Evolutionary conservation across 2,888 invertebrate species (phyloP).

Genomic region (Parnassius apollo): DNA sequence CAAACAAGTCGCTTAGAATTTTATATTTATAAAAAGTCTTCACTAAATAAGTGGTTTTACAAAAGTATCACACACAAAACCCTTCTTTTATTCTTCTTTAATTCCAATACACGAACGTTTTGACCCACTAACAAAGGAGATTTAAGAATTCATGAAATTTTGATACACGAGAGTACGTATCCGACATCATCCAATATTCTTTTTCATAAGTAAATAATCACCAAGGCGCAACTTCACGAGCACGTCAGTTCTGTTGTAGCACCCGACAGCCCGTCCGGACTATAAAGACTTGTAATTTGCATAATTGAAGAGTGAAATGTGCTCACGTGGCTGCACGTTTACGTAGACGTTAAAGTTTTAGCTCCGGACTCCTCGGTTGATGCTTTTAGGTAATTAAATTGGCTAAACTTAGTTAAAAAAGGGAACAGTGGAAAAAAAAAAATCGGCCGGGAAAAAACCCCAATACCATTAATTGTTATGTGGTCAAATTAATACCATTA

Average conservation of each 20-base stretch:
- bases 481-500: too few relatives aligned
- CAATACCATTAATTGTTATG: too few relatives aligned
- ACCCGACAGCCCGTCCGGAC: slow-evolving; percentile 18
- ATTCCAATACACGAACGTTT: too few relatives aligned
- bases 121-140: too few relatives aligned
- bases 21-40: too few relatives aligned
- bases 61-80: too few relatives aligned
- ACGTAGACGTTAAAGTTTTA: slow-evolving; percentile 21
- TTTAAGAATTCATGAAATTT: too few relatives aligned
- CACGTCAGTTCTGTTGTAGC: slow-evolving; percentile 13
- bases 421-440: too few relatives aligned
- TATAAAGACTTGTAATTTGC: slow-evolving; percentile 27
- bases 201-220: slow-evolving; percentile 21
- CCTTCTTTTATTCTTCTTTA: too few relatives aligned
- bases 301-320: slow-evolving; percentile 28
- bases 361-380: slow-evolving; percentile 1
- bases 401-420: slow-evolving; percentile 6
- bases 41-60: too few relatives aligned
- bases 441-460: too few relatives aligned
- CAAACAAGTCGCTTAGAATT: too few relatives aligned
- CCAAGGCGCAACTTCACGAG: slow-evolving; percentile 9
- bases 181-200: slow-evolving; percentile 19
- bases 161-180: not conserved
- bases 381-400: slow-evolving; percentile 22
- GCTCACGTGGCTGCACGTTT: slow-evolving; percentile 16